Evolutionary conservation across 2,797 vertebrate species (phyloP), one percentile per base, ranked within the genome.

Genomic region (Dipus sagitta): DNA sequence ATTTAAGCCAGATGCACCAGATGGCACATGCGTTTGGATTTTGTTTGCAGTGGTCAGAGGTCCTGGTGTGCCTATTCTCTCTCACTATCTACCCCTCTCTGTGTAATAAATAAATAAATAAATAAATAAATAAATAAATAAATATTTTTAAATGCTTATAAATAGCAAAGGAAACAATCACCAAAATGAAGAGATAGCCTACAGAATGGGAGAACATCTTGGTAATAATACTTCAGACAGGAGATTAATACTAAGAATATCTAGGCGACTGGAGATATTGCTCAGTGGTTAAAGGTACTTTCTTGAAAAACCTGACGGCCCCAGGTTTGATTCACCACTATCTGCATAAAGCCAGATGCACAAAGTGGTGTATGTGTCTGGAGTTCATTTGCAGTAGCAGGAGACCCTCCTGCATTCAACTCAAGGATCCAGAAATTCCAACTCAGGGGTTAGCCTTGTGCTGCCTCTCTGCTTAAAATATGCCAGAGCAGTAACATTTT

Each of bases 381-480:
- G 54, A 17, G 54, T 58, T 17, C 54, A 58, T 58, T 58, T 58
- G 54, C 54, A 58, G 54, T 58, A 12, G 54, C 54, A 58, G 54
- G 54, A 58, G 85, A 47, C 32, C 30, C 34, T 93, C 64, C 23
- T 47, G 58, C 26, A 21, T 76, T 42, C 77, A 82, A 64, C 74
- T 84, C 81, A 70, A 90, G 85, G 67, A 15, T 38, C 64, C 60
- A 74, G 87, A 91, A 81, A 65, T 30, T 23, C 13, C 2, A 54
- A n/a, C 78, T 76, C 32, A 17, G 88, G 23, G 42, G 28, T 60
- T 42, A 90, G 86, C 72, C 54, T 67, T 18, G 6, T 84, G 83
- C 67, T n/a, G 34, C 60, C 70, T 87, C 80, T 92, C 80, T 75
- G 68, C 74, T 78, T 93, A 74, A 77, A 81, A 71, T 21, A 24